These are phyloP conservation scores for Pseudois nayaur DNA, from an alignment of 2,113 vertebrate genomes.

Conservation along the genomic window DNA sequence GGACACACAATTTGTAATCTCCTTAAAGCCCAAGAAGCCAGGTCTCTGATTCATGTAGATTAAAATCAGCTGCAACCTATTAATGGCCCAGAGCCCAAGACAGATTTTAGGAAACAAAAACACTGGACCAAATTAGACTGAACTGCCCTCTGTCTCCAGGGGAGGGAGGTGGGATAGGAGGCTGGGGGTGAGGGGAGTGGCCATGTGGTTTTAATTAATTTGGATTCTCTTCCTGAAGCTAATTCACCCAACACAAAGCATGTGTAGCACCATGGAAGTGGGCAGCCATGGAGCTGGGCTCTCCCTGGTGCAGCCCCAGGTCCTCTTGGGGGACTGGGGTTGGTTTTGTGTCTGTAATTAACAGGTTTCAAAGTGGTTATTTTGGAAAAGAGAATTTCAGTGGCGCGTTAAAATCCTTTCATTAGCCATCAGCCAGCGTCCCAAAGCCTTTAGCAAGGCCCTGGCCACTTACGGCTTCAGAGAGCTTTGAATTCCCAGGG, in stretches of 20 bases:
- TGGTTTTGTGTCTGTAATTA: slow-evolving; percentile 80
- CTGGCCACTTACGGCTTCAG: slow-evolving; percentile 45
- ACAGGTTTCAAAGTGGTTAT: slow-evolving; percentile 79
- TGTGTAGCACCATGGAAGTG: slow-evolving; percentile 67
- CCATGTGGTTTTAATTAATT: slow-evolving; percentile 85
- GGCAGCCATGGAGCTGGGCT: slow-evolving; percentile 68
- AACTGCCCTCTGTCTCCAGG: slow-evolving; percentile 79
- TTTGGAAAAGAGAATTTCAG: slow-evolving; percentile 79
- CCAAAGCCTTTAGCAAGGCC: slow-evolving; percentile 62
- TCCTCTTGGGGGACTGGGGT: slow-evolving; percentile 68
- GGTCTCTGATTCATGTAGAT: slow-evolving; percentile 81
- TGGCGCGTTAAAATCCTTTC: slow-evolving; percentile 78
- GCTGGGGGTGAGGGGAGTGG: slow-evolving; percentile 68
- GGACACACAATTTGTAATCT: slow-evolving; percentile 82
- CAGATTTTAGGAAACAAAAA: slow-evolving; percentile 84
- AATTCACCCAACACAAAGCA: slow-evolving; percentile 81
- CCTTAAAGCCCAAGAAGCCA: slow-evolving; percentile 79
- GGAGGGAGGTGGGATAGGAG: slow-evolving; percentile 68
- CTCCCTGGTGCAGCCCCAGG: slow-evolving; percentile 72
- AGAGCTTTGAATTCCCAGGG: slow-evolving; percentile 41
- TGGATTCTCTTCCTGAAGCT: slow-evolving; percentile 82
- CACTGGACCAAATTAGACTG: slow-evolving; percentile 82
- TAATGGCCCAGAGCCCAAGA: slow-evolving; percentile 79
- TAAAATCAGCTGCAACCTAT: slow-evolving; percentile 84
- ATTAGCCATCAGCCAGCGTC: slow-evolving; percentile 75